Conservation (phyloP, 2,888 invertebrate genomes). For the Melipona bicolor region DNA sequence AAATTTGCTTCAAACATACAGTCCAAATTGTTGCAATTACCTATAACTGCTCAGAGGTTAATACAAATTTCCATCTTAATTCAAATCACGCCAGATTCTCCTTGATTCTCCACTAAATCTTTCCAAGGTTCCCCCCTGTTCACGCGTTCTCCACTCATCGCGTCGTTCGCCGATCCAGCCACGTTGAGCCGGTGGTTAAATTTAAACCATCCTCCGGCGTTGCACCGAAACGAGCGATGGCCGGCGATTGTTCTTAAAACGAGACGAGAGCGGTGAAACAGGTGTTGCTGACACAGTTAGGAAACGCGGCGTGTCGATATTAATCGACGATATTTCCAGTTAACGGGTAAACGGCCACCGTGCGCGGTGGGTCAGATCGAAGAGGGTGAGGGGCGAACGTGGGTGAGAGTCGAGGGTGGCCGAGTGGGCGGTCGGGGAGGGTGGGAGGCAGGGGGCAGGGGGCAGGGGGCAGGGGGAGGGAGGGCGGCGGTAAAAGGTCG, state of each 20-base stretch:
- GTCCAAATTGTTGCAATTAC: no score
- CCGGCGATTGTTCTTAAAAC: constrained; percentile 28
- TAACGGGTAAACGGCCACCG: constrained; percentile 22
- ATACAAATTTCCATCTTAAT: neutral
- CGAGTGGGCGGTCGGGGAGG: constrained; percentile 25
- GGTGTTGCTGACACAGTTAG: constrained; percentile 37
- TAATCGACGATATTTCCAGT: constrained; percentile 52
- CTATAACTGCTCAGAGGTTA: no score
- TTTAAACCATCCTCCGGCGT: constrained; percentile 5
- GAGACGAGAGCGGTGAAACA: constrained; percentile 14
- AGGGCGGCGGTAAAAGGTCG: constrained; percentile 74
- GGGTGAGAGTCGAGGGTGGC: constrained; percentile 7
- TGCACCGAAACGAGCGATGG: neutral
- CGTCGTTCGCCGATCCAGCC: neutral
- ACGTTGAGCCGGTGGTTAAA: neutral
- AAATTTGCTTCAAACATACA: no score
- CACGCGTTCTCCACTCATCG: neutral
- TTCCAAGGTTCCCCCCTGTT: neutral
- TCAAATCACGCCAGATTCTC: neutral
- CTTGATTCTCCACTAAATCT: neutral
- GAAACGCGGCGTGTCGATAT: constrained; percentile 41
- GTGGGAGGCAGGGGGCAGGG: no score
- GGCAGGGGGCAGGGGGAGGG: constrained; percentile 27
- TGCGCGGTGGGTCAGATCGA: constrained; percentile 35
- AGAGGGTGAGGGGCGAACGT: constrained; percentile 26